These are phyloP conservation scores for Tetramorium alpestre DNA, from an alignment of 1,140 invertebrate genomes.

Conservation along the genomic window DNA sequence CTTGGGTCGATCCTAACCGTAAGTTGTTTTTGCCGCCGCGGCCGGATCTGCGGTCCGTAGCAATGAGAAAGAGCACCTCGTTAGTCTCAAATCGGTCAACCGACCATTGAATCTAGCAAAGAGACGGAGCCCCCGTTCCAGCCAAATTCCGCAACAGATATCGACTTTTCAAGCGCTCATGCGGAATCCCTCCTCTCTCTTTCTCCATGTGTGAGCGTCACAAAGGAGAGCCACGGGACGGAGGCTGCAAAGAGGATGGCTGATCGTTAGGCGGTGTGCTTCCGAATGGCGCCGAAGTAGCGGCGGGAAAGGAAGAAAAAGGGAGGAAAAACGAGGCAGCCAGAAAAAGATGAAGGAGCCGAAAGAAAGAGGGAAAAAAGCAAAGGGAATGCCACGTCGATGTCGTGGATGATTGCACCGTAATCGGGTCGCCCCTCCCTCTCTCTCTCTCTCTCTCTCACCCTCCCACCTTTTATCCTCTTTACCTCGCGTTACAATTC, in stretches of 20 bases:
- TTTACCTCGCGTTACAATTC: constrained; percentile 25
- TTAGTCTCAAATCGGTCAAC: constrained; percentile 72
- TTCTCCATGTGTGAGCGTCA: constrained; percentile 60
- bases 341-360: constrained; percentile 52
- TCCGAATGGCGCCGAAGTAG: constrained; percentile 53
- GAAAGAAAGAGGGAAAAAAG: constrained; percentile 32
- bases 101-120: constrained; percentile 66
- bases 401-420: constrained; percentile 74
- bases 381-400: constrained; percentile 59
- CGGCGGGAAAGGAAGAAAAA: constrained; percentile 41
- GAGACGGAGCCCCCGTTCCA: constrained; percentile 42
- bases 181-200: constrained; percentile 56
- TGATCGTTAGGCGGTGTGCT: constrained; percentile 66
- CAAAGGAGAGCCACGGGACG: constrained; percentile 62
- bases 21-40: constrained; percentile 45
- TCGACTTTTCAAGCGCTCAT: constrained; percentile 69
- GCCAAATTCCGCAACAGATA: constrained; percentile 71
- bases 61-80: constrained; percentile 59
- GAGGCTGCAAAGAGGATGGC: constrained; percentile 62
- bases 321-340: constrained; percentile 18
- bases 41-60: constrained; percentile 33
- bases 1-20: constrained; percentile 3
- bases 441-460: neutral
- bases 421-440: constrained; percentile 60
- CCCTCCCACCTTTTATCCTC: neutral